Base-by-base conservation (phyloP, 2,888 invertebrate species). In the Ornithoptera priamus region DNA sequence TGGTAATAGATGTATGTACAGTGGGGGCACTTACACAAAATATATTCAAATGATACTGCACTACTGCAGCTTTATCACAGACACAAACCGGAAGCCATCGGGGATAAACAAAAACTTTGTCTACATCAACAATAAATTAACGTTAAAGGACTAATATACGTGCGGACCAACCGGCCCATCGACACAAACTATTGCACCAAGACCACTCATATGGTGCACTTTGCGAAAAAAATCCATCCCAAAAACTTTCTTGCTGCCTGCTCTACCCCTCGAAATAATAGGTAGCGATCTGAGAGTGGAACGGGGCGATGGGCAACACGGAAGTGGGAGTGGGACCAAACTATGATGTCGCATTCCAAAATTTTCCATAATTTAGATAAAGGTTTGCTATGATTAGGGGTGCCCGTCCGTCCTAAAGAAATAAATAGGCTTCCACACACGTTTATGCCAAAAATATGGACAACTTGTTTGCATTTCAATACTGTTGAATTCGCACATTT, bases 331-430 rank as follows among this genome's bases (percentile, higher is more conserved):
- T 81, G 84, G 83, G 86, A 84, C 74, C 4, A 72, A 74, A 73
- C 74, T 77, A 81, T 80, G 80, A 78, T 67, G 85, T 85, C 83
- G 84, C 92, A 92, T 92, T 92, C 92, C 92, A 87, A 92, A 90
- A 88, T 90, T 88, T 91, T 91, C 91, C 90, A 90, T 91, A 90
- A 91, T 88, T 90, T 89, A 91, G 90, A 92, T 92, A 92, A 92
- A 82, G 87, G 91, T 92, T 92, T 83, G 88, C 91, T 91, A 91
- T 89, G 90, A 89, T 90, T 90, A 91, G 89, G 91, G 92, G 80
- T 90, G 90, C 75, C 82, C 74, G 68, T 71, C 82, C 74, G 68
- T 70, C 64, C 18, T 17, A 18, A 39, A 60, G 24, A 12, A 22
- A 58, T 58, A 22, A 12, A 58, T 22, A 53, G 53, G 6, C 8